A percentile compares a stretch with the other conserved stretches of the same genome.
These are phyloP conservation scores for Manis crassicaudata DNA, from an alignment of 2,797 vertebrate genomes.

Conservation along the genomic window DNA sequence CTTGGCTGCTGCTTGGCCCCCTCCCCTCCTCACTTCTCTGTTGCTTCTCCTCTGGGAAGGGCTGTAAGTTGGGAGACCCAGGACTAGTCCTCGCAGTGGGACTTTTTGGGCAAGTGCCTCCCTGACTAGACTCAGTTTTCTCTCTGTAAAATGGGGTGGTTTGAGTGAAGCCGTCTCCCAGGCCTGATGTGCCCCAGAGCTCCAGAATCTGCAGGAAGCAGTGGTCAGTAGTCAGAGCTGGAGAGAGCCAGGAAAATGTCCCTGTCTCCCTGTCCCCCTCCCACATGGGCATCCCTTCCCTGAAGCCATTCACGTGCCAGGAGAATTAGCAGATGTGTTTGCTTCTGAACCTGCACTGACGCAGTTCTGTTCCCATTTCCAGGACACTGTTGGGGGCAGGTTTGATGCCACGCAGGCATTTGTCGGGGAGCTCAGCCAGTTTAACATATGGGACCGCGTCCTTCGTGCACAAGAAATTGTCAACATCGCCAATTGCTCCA, in stretches of 20 bases:
- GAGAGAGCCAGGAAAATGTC: too few relatives aligned
- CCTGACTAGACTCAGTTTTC: not conserved
- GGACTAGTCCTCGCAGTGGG: not conserved
- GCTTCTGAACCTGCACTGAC: not conserved
- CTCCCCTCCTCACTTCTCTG: not conserved
- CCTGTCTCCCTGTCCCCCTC: rapidly evolving
- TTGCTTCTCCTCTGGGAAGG: not conserved
- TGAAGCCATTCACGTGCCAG: rapidly evolving
- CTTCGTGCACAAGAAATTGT: slow-evolving; percentile 93
- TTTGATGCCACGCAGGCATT: slow-evolving; percentile 99
- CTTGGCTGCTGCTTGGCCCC: not conserved
- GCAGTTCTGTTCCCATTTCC: slow-evolving; percentile 74
- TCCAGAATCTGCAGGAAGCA: not conserved
- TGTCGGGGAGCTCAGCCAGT: slow-evolving; percentile 98
- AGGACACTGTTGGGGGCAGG: slow-evolving; percentile 97
- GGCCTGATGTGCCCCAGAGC: rapidly evolving
- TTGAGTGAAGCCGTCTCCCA: not conserved
- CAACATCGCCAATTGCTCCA: slow-evolving; percentile 96
- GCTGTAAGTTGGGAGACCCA: not conserved
- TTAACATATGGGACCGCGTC: slow-evolving; percentile 98
- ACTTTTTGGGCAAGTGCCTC: not conserved
- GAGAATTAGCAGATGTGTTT: not conserved
- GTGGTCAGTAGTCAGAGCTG: not conserved
- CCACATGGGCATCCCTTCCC: not conserved
- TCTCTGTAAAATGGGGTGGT: not conserved